Evolutionary conservation across 2,113 vertebrate species (phyloP).

Genomic region (Nesogale talazaci): DNA sequence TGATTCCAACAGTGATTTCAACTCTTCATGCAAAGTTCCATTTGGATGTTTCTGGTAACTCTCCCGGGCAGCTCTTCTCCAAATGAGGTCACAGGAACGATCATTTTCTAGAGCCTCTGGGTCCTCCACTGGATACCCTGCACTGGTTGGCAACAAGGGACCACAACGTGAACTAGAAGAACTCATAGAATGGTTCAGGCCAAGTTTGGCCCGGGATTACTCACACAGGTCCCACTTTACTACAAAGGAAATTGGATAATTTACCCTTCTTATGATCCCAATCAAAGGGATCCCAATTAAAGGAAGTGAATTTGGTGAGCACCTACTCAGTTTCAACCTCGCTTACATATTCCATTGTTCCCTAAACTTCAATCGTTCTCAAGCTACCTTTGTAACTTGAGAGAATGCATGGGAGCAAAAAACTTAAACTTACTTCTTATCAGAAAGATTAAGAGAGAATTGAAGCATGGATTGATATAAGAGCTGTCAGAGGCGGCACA

Average conservation of each 20-base stretch:
- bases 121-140: not conserved
- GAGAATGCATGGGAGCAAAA: not conserved
- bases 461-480: not conserved
- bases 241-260: not conserved
- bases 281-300: not conserved
- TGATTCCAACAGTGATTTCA: not conserved
- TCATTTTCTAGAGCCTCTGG: not conserved
- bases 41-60: not conserved
- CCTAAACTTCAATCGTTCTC: slow-evolving; percentile 25
- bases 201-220: not conserved
- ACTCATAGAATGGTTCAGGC: not conserved
- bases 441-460: not conserved
- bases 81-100: not conserved
- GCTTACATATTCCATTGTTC: not conserved
- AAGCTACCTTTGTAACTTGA: not conserved
- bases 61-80: not conserved
- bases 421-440: not conserved
- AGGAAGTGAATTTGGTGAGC: not conserved
- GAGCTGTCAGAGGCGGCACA: too few relatives aligned
- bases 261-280: not conserved
- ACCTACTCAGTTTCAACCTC: not conserved
- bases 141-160: not conserved
- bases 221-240: not conserved
- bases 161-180: not conserved
- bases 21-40: not conserved